Percentiles rank a stretch among this genome's conserved stretches.
phyloP scores from a whole-genome alignment of 2,888 invertebrate species.

The Oscheius sp. region DNA sequence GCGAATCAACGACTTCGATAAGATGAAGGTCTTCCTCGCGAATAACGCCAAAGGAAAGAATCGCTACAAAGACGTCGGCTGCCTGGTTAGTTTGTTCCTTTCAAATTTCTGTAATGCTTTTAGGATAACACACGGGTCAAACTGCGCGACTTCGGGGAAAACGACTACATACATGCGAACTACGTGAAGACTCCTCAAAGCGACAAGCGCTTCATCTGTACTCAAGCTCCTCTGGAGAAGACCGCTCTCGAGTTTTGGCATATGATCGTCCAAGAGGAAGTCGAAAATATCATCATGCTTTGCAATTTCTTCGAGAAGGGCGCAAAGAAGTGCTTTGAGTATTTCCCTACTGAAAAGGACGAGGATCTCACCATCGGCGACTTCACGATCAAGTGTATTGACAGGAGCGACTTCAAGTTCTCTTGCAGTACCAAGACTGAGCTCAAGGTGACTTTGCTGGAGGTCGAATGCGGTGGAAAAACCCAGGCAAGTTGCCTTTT shows the following conservation, averaged over 20 bases:
- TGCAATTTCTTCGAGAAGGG: conserved; percentile 47
- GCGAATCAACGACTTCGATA: conserved; percentile 37
- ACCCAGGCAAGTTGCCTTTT: too few species aligned
- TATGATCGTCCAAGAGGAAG: conserved; percentile 46
- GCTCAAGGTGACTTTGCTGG: conserved; percentile 32
- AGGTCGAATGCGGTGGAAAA: conserved; percentile 19
- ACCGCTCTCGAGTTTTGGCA: conserved; percentile 50
- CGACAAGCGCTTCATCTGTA: conserved; percentile 49
- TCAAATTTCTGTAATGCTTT: too few species aligned
- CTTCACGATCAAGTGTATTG: background rate
- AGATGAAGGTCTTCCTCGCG: conserved; percentile 43
- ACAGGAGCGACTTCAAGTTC: conserved; percentile 25
- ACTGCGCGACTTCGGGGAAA: conserved; percentile 33
- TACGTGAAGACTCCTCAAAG: conserved; percentile 41
- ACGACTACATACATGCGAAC: conserved; percentile 53
- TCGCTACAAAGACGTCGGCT: conserved; percentile 47
- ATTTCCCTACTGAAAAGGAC: conserved; percentile 36
- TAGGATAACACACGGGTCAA: conserved; percentile 46
- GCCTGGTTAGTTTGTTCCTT: conserved; percentile 45
- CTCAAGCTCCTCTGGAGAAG: conserved; percentile 49
- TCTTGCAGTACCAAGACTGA: conserved; percentile 32
- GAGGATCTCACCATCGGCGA: conserved; percentile 31
- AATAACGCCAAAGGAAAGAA: conserved; percentile 29
- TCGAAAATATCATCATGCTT: conserved; percentile 48
- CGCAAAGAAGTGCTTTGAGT: conserved; percentile 44